These are phyloP conservation scores for Onchidella celtica DNA, from an alignment of 2,888 invertebrate species.

Conservation along the genomic window DNA sequence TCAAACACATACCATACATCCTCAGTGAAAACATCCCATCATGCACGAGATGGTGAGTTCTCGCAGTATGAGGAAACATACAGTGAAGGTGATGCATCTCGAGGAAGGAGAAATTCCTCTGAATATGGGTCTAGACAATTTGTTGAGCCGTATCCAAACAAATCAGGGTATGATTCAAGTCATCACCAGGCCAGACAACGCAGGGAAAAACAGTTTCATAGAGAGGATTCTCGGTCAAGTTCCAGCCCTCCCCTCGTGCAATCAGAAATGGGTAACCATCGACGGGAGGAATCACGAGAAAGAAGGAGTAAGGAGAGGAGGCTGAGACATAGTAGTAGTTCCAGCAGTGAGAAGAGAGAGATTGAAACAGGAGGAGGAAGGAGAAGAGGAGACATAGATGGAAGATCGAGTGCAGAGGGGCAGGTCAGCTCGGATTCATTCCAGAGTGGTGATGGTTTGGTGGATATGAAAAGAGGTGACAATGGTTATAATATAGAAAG, in stretches of 20 bases:
- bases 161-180: not conserved
- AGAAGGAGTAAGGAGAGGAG: conserved; percentile 18
- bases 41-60: not conserved
- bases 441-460: not conserved
- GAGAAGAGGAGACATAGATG: conserved; percentile 3
- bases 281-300: conserved; percentile 26
- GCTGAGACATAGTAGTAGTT: conserved; percentile 44
- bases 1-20: not conserved
- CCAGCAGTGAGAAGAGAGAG: conserved; percentile 39
- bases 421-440: conserved; percentile 18
- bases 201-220: conserved; percentile 12
- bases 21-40: not conserved
- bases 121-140: conserved; percentile 9
- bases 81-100: not conserved
- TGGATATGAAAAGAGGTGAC: not conserved
- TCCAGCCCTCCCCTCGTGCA: conserved; percentile 38
- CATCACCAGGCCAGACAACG: conserved; percentile 16
- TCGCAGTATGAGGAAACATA: not conserved
- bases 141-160: not conserved
- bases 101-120: not conserved
- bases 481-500: conserved; percentile 4
- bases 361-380: not conserved
- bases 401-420: conserved; percentile 30
- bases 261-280: not conserved
- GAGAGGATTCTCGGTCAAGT: conserved; percentile 42